Evolutionary conservation across 2,888 invertebrate genomes (phyloP).

Genomic region (Neocrepidodera transversa): DNA sequence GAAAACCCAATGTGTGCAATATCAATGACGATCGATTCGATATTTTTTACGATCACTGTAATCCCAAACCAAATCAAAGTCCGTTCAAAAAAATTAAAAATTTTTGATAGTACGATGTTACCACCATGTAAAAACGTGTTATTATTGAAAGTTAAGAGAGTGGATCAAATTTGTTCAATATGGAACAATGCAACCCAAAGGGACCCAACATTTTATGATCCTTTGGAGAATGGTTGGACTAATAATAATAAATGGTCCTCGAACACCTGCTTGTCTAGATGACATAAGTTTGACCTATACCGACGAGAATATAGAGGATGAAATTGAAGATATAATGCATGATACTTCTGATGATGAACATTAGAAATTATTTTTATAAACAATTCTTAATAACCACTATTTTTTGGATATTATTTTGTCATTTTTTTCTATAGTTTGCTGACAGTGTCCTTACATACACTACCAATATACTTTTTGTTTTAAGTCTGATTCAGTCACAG

Average conservation of each 20-base stretch:
- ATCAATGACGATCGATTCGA: background rate
- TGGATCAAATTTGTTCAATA: too few species aligned
- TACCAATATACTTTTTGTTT: too few species aligned
- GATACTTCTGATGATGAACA: conserved; percentile 16
- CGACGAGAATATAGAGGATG: conserved; percentile 3
- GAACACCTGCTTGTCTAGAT: too few species aligned
- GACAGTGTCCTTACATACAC: too few species aligned
- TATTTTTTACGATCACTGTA: too few species aligned
- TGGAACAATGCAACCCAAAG: too few species aligned
- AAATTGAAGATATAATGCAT: conserved; percentile 15
- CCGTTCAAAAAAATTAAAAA: background rate
- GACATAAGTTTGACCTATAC: conserved; percentile 7
- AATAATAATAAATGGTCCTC: background rate
- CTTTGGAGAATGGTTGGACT: too few species aligned
- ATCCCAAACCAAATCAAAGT: background rate
- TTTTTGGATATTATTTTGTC: conserved; percentile 13
- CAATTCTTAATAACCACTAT: too few species aligned
- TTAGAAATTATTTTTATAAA: conserved; percentile 12
- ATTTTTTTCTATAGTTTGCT: background rate
- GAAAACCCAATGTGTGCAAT: background rate
- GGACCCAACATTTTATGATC: too few species aligned
- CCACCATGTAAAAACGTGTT: too few species aligned
- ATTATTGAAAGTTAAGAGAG: too few species aligned
- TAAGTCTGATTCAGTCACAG: too few species aligned
- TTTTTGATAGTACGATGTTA: background rate